Evolutionary conservation across 2,888 invertebrate genomes (phyloP), one percentile per base, ranked within the genome.

Genomic region (Drosophila putrida): DNA sequence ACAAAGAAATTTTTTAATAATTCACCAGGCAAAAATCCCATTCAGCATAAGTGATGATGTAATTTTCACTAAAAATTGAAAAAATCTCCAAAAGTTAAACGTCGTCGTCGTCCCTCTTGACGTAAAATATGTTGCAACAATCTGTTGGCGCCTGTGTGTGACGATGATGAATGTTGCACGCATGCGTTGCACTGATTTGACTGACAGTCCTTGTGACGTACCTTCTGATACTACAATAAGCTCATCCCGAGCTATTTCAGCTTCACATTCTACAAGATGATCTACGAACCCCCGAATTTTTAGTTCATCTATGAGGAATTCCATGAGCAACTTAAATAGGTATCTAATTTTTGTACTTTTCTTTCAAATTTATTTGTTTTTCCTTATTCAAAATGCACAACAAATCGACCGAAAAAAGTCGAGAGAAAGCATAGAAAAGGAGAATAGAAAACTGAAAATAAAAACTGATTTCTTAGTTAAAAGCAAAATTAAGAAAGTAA

Each of bases 1-100:
- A 89, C 89, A 90, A 89, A 82, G 80, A 90, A 83, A 90, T 89
- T 89, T 89, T 89, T 83, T 83, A 90, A 89, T 89, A 89, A 88
- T 85, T 90, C 83, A 89, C 75, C 79, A 62, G 65, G 73, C 54
- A 60, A 78, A 73, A 82, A 73, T 77, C 72, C 79, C 88, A 85
- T 88, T 83, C 85, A 75, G 85, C 82, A 90, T 90, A 88, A 85
- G 83, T 88, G 88, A 85, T 85, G 85, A 85, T 88, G 85, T 88
- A 86, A 86, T 88, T 86, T 86, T 83, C 79, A 77, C 79, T 75
- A 79, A 78, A 86, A 88, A 86, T 86, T 86, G 88, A 86, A 86
- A 85, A 85, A 88, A 80, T 74, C 83, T 82, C 73, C 65, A 79
- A 46, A 53, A 53, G 59, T 46, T 46, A 60, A 33, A 15, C 74